Evolutionary conservation across 2,113 vertebrate genomes (phyloP).

Genomic region (Rhipidura dahli): DNA sequence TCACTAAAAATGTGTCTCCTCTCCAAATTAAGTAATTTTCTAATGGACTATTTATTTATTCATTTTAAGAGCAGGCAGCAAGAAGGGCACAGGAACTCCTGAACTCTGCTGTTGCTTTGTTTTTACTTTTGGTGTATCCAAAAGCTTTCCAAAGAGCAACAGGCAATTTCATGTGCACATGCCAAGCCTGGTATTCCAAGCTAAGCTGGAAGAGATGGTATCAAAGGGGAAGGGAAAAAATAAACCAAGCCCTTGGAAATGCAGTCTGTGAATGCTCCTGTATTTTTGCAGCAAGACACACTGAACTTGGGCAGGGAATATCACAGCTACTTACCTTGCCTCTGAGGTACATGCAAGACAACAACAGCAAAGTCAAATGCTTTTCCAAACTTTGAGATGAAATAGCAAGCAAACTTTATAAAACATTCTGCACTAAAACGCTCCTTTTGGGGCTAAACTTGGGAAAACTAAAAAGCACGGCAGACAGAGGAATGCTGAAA

Average conservation of each 20-base stretch:
- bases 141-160: background rate
- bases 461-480: background rate
- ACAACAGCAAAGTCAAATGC: background rate
- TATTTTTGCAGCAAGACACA: background rate
- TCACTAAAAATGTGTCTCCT: background rate
- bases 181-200: background rate
- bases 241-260: background rate
- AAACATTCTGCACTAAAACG: background rate
- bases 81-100: background rate
- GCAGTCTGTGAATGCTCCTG: background rate
- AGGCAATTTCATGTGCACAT: fast-evolving
- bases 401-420: background rate
- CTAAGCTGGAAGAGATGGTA: background rate
- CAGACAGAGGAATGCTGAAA: background rate
- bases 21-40: background rate
- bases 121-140: background rate
- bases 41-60: background rate
- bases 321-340: background rate
- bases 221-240: background rate
- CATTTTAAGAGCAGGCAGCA: background rate
- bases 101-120: background rate
- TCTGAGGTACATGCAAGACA: background rate
- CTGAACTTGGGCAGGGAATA: background rate
- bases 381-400: background rate
- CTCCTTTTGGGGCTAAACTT: background rate